A percentile compares a stretch with the other conserved stretches of the same genome.
Evolutionary conservation across 2,797 vertebrate genomes (phyloP).

Genomic region (Sebastes paucispinis): DNA sequence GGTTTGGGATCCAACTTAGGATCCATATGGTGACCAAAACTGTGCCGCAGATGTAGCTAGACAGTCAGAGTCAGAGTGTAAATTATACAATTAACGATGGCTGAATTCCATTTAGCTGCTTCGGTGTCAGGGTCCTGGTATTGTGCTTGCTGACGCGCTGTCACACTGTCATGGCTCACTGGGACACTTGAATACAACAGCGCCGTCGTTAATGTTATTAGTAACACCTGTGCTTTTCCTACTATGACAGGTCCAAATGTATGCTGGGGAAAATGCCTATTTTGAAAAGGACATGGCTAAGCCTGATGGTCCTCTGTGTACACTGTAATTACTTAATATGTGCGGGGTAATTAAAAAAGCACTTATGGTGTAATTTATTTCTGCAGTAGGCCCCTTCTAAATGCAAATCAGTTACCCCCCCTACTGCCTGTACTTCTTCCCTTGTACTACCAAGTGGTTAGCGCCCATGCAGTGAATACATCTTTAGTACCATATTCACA

Average conservation of each 20-base stretch:
- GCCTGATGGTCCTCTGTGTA: neutral
- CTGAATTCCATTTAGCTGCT: neutral
- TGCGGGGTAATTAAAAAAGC: conserved; percentile 1
- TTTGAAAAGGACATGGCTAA: neutral
- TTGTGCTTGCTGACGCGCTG: neutral
- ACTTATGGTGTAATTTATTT: conserved; percentile 12
- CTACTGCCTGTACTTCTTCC: neutral
- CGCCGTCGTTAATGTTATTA: neutral
- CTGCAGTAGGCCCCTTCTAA: neutral
- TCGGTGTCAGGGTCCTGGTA: neutral
- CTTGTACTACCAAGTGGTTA: neutral
- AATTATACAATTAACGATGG: neutral
- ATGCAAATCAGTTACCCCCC: neutral
- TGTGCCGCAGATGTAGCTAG: neutral
- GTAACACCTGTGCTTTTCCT: conserved; percentile 1
- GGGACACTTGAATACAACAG: neutral
- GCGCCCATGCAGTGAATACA: neutral
- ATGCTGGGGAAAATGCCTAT: neutral
- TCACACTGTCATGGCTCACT: neutral
- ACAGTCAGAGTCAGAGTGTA: neutral
- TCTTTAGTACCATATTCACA: neutral
- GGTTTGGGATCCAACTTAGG: neutral
- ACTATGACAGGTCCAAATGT: neutral
- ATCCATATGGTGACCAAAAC: neutral
- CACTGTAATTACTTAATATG: conserved; percentile 10